Conservation (phyloP, 2,113 vertebrate genomes). For the Prietella phreatophila region DNA sequence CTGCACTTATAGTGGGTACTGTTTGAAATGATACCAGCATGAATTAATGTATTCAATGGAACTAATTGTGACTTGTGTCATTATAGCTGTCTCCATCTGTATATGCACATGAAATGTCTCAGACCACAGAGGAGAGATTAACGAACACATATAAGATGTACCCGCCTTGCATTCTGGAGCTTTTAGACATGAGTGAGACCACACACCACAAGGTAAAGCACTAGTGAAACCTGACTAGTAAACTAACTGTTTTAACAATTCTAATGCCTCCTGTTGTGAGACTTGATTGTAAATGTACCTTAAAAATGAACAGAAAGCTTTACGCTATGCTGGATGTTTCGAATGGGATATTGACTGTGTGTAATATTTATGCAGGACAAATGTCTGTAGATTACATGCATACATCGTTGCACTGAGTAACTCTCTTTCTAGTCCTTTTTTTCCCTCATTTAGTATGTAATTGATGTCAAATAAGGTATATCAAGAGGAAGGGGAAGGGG, state of each 20-base stretch:
- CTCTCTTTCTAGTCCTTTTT: not conserved
- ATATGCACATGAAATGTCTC: constrained; percentile 80
- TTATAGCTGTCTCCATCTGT: constrained; percentile 84
- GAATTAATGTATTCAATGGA: not conserved
- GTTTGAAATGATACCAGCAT: not conserved
- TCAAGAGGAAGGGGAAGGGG: not conserved
- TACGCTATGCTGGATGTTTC: not conserved
- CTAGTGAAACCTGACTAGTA: constrained; percentile 2
- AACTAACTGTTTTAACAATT: not conserved
- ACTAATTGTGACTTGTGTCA: constrained; percentile 46
- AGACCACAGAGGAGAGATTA: constrained; percentile 76
- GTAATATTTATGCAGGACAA: not conserved
- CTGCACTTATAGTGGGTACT: not conserved
- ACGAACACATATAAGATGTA: constrained; percentile 65
- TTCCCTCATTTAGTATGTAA: not conserved
- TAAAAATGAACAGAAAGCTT: not conserved
- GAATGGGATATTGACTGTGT: not conserved
- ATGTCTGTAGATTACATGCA: not conserved
- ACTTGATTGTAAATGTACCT: not conserved
- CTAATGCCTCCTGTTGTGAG: not conserved
- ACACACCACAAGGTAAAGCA: constrained; percentile 80
- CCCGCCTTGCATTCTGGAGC: constrained; percentile 73
- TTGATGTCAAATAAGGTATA: not conserved
- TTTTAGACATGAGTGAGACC: constrained; percentile 72
- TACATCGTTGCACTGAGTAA: not conserved